Evolutionary conservation across 2,888 invertebrate genomes (phyloP).

Genomic region (Masnerella sp.): DNA sequence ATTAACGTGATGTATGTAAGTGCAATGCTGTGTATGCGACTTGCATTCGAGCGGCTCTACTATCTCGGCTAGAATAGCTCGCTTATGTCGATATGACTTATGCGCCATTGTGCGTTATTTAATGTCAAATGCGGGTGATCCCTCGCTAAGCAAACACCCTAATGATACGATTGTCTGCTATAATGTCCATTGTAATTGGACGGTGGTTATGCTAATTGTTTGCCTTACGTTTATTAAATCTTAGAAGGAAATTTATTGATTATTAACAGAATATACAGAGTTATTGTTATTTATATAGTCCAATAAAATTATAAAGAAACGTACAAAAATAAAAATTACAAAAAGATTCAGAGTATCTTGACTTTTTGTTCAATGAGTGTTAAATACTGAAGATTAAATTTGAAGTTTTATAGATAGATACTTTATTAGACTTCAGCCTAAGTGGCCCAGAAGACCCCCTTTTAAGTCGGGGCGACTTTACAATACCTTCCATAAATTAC

Average conservation of each 20-base stretch:
- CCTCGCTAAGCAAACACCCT: conserved; percentile 40
- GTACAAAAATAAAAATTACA: too few relatives aligned
- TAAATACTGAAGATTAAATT: too few relatives aligned
- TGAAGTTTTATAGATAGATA: too few relatives aligned
- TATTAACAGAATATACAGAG: conserved; percentile 1
- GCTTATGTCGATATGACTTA: conserved; percentile 55
- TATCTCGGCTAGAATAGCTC: conserved; percentile 41
- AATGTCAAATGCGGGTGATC: conserved; percentile 53
- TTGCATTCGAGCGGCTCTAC: conserved; percentile 32
- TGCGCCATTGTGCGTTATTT: conserved; percentile 52
- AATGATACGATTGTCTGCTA: conserved; percentile 41
- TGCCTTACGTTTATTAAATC: conserved; percentile 29
- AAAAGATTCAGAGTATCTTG: too few relatives aligned
- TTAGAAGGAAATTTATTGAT: conserved; percentile 22
- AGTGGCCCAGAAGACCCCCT: too few relatives aligned
- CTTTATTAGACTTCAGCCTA: too few relatives aligned
- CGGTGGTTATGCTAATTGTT: conserved; percentile 19
- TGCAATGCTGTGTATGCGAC: conserved; percentile 46
- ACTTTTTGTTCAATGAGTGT: too few relatives aligned
- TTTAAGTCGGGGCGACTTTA: too few relatives aligned
- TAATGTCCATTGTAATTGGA: conserved; percentile 39
- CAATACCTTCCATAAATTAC: too few relatives aligned
- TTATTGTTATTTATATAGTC: too few relatives aligned
- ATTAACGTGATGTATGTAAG: conserved; percentile 55
- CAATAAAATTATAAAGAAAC: too few relatives aligned